Percentiles rank a stretch among this genome's conserved stretches.
phyloP scores from a whole-genome alignment of 2,113 vertebrate species.

The Colistium nudipinnis region DNA sequence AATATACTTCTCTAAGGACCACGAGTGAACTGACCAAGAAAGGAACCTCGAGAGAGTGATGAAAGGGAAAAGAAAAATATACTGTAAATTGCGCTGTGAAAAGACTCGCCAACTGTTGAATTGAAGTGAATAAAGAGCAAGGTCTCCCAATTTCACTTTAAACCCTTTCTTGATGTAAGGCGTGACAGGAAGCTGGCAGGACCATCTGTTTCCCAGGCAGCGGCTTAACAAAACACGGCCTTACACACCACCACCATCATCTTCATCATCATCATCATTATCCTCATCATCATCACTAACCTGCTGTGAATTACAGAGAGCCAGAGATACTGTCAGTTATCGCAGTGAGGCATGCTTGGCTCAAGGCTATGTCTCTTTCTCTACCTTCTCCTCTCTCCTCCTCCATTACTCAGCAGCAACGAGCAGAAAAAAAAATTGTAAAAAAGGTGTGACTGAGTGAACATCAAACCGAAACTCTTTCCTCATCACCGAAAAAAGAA shows the following conservation, averaged over 20 bases:
- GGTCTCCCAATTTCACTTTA: constrained; percentile 43
- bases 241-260: constrained; percentile 45
- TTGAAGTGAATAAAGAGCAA: constrained; percentile 4
- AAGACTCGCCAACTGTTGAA: neutral
- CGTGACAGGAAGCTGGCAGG: constrained; percentile 66
- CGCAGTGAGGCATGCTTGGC: constrained; percentile 61
- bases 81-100: neutral
- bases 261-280: constrained; percentile 36
- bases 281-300: constrained; percentile 44
- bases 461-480: constrained; percentile 51
- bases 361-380: constrained; percentile 64
- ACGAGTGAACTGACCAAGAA: neutral
- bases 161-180: constrained; percentile 51
- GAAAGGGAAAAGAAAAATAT: neutral
- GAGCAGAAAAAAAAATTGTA: constrained; percentile 34
- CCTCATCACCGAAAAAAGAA: constrained; percentile 33
- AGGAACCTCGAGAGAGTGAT: neutral
- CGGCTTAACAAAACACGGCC: constrained; percentile 78
- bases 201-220: constrained; percentile 79
- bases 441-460: constrained; percentile 67
- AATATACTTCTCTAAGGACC: neutral
- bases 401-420: constrained; percentile 70
- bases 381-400: constrained; percentile 37
- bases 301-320: too few relatives aligned
- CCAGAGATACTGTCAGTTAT: constrained; percentile 65